Evolutionary conservation across 2,797 vertebrate genomes (phyloP), one percentile per base, ranked within the genome.

Genomic region (Lepus townsendii): DNA sequence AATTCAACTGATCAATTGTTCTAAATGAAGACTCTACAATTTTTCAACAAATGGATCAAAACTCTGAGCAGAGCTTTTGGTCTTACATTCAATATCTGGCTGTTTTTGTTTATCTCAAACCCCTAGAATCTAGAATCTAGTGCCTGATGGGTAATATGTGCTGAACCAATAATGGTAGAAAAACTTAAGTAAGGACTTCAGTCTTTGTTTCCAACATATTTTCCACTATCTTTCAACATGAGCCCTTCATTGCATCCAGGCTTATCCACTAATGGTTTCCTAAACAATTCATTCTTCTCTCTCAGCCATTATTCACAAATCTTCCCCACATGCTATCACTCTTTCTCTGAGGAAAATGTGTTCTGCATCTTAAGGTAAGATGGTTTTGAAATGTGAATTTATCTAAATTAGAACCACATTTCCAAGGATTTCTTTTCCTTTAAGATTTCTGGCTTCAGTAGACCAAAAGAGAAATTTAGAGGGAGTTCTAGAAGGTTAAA

Each of bases 11-110:
- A 88, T 17, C 5, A 4, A 47, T 75, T 83, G 77, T 83, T 82
- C n/a, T 32, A 78, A 75, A 52, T 76, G 42, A 52, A 80, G 32
- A 62, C 2, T 79, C 35, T 63, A 87, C 50, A 75, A 38, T 62
- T 91, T 89, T 68, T 90, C 92, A 92, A 76, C n/a, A 72, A 35
- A 75, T 71, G 57, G 7, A 75, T n/a, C 24, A 72, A 94, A 88
- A 63, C 54, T 8, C 52, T 65, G 77, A 66, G 35, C 26, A 85
- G 72, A 71, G 7, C 75, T 71, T 93, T 90, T 52, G 73, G 4
- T 76, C 32, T 95, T 62, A 88, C 10, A 27, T 77, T 90, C 30
- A 76, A 60, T 63, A 54, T 91, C 19, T 73, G 50, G 7, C 42
- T 71, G 20, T 83, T 84, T 84, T 42, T 26, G 19, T 69, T 79